phyloP scores from a whole-genome alignment of 2,888 invertebrate species.

The Petrolisthes manimaculis region DNA sequence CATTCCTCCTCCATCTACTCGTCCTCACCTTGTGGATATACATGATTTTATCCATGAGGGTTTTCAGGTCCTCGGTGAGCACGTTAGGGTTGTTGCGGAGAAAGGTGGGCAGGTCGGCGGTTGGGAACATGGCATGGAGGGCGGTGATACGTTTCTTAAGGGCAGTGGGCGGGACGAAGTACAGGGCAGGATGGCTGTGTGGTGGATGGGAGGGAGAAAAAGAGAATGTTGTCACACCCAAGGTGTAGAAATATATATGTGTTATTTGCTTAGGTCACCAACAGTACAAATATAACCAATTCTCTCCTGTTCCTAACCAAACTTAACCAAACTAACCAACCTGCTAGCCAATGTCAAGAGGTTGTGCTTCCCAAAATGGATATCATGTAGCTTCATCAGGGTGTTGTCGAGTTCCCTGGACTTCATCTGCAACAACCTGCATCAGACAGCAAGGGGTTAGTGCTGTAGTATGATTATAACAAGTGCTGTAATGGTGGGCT shows the following conservation, averaged over 20 bases:
- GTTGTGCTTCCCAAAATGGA: not conserved
- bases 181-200: constrained; percentile 30
- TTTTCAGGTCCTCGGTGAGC: constrained; percentile 36
- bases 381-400: not conserved
- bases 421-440: not conserved
- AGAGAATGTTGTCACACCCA: not conserved
- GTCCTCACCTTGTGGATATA: constrained; percentile 52
- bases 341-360: not conserved
- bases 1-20: not conserved
- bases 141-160: constrained; percentile 6
- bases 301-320: not conserved
- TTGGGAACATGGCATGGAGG: constrained; percentile 36
- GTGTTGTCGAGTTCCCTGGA: not conserved
- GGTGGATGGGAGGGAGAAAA: not conserved
- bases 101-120: constrained; percentile 25
- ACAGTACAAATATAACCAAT: not conserved
- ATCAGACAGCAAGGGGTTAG: no score
- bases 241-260: no score
- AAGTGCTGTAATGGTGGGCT: no score
- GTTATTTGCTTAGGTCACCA: not conserved
- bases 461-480: no score
- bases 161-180: not conserved
- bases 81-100: constrained; percentile 45
- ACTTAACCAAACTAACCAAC: not conserved
- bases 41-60: constrained; percentile 33